A percentile compares a stretch with the other conserved stretches of the same genome.
Conservation (phyloP, 2,797 vertebrate species). For the Trichosurus vulpecula region DNA sequence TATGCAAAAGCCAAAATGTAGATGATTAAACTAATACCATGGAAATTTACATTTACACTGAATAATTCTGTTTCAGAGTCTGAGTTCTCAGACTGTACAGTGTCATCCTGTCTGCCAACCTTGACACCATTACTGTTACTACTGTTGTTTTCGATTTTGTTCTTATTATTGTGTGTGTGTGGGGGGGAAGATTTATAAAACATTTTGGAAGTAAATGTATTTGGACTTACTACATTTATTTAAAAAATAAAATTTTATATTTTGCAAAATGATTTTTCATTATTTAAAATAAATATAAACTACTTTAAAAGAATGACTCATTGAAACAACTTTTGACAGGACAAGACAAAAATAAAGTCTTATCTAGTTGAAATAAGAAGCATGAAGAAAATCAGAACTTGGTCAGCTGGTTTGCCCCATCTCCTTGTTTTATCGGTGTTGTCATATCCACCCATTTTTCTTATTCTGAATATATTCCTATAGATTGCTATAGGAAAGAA, state of each 20-base stretch:
- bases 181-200: slow-evolving; percentile 43
- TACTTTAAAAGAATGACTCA: slow-evolving; percentile 32
- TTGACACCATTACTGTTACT: neutral
- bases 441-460: neutral
- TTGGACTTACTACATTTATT: neutral
- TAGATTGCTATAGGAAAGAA: slow-evolving; percentile 3
- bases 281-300: slow-evolving; percentile 16
- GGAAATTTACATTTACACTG: slow-evolving; percentile 19
- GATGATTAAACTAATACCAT: slow-evolving; percentile 37
- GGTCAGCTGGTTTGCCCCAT: slow-evolving; percentile 13
- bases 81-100: neutral
- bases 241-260: slow-evolving; percentile 36
- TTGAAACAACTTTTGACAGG: slow-evolving; percentile 46
- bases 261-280: slow-evolving; percentile 45
- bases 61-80: slow-evolving; percentile 37
- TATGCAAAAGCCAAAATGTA: slow-evolving; percentile 50
- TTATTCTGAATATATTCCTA: neutral
- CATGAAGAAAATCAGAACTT: slow-evolving; percentile 32
- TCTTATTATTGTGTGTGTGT: neutral
- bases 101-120: neutral
- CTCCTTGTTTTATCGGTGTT: slow-evolving; percentile 39
- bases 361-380: slow-evolving; percentile 35
- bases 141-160: slow-evolving; percentile 17
- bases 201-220: slow-evolving; percentile 21
- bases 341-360: neutral